These are phyloP conservation scores for Thera obeliscata DNA, from an alignment of 2,888 invertebrate species.

Conservation along the genomic window DNA sequence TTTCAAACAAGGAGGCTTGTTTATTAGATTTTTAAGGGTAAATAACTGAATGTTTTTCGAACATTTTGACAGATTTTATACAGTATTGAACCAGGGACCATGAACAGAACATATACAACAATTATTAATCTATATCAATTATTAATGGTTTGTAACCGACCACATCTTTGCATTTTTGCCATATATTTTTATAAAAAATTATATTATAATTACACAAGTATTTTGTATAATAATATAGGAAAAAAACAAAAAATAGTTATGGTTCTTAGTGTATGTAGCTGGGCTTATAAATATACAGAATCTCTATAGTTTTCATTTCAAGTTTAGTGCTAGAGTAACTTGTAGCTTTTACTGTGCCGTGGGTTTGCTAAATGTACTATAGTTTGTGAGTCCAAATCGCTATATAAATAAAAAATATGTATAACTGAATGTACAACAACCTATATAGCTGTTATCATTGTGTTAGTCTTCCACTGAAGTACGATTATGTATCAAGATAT, in stretches of 20 bases:
- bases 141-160: constrained; percentile 22
- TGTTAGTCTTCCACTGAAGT: constrained; percentile 38
- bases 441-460: constrained; percentile 17
- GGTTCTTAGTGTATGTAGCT: constrained; percentile 3
- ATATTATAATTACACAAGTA: constrained; percentile 16
- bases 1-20: constrained; percentile 18
- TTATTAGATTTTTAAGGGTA: constrained; percentile 6
- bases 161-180: constrained; percentile 29
- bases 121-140: constrained; percentile 38
- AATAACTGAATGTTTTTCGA: neutral
- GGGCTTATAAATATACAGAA: constrained; percentile 28
- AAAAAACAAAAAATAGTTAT: constrained; percentile 2
- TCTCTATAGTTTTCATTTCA: constrained; percentile 35
- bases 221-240: constrained; percentile 10
- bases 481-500: constrained; percentile 18
- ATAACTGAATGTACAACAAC: constrained; percentile 21
- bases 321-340: constrained; percentile 25
- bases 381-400: constrained; percentile 30
- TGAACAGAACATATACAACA: constrained; percentile 43
- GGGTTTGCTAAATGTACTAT: constrained; percentile 23
- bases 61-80: constrained; percentile 26
- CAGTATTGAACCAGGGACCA: constrained; percentile 61
- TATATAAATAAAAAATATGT: constrained; percentile 25
- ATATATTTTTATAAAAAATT: constrained; percentile 29
- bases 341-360: constrained; percentile 14